Percentiles rank a stretch among this genome's conserved stretches.
phyloP scores from a whole-genome alignment of 2,888 invertebrate genomes.

The Melanargia galathea region DNA sequence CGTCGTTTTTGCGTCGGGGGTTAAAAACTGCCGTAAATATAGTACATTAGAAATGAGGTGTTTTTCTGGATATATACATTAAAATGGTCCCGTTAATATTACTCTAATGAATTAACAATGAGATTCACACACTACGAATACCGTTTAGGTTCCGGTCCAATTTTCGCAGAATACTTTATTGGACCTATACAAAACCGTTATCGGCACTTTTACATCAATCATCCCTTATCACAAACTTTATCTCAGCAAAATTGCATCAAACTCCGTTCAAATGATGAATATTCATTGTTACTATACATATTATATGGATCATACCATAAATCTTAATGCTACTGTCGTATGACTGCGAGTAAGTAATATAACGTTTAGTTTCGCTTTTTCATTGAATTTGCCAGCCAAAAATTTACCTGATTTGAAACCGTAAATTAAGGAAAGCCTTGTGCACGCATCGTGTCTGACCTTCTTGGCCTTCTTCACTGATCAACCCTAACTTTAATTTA shows the following conservation, averaged over 20 bases:
- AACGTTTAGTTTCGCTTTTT: not conserved
- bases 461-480: slow-evolving; percentile 1
- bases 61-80: slow-evolving; percentile 1
- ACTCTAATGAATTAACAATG: slow-evolving; percentile 15
- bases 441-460: not conserved
- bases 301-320: not conserved
- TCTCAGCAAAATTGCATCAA: not conserved
- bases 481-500: slow-evolving; percentile 10
- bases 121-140: slow-evolving; percentile 6
- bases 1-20: no score
- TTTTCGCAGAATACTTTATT: slow-evolving; percentile 5
- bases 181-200: not conserved
- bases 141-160: slow-evolving; percentile 16
- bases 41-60: no score
- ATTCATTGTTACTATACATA: no score
- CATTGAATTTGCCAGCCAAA: not conserved
- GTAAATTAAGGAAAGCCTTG: slow-evolving; percentile 10
- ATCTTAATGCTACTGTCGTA: not conserved
- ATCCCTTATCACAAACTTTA: not conserved
- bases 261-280: no score
- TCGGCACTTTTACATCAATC: not conserved
- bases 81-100: not conserved
- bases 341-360: no score
- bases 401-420: slow-evolving; percentile 8
- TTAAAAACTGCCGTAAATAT: no score